A percentile compares a stretch with the other conserved stretches of the same genome.
Conservation (phyloP, 2,797 vertebrate genomes). For the Sternarchorhynchus goeldii region DNA sequence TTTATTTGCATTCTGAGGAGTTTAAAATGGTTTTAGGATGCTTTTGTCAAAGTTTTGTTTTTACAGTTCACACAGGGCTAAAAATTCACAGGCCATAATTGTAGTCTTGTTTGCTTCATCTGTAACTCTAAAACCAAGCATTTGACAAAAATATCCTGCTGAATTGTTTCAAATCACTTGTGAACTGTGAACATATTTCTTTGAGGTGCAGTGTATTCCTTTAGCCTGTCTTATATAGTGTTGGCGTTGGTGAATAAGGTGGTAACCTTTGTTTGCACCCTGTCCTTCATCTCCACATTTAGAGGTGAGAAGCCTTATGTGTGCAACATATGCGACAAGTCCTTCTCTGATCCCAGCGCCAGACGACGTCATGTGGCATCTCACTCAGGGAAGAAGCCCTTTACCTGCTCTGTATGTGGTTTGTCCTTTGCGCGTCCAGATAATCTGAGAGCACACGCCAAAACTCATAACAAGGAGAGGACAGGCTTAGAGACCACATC, state of each 20-base stretch:
- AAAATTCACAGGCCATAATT: too few relatives aligned
- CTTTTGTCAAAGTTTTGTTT: too few relatives aligned
- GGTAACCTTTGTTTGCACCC: background rate
- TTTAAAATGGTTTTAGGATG: too few relatives aligned
- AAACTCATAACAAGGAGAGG: slow-evolving; percentile 90
- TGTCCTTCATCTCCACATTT: slow-evolving; percentile 51
- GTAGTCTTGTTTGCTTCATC: too few relatives aligned
- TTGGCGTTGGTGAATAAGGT: background rate
- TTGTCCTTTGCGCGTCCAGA: slow-evolving; percentile 91
- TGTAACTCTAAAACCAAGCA: too few relatives aligned
- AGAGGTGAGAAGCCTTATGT: slow-evolving; percentile 96
- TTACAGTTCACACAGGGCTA: too few relatives aligned
- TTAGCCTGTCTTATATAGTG: background rate
- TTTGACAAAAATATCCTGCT: too few relatives aligned
- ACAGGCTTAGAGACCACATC: slow-evolving; percentile 31
- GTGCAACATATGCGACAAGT: slow-evolving; percentile 87
- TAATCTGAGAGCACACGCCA: slow-evolving; percentile 92
- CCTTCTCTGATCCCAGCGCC: slow-evolving; percentile 93
- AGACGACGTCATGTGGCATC: slow-evolving; percentile 91
- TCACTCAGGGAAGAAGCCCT: slow-evolving; percentile 93
- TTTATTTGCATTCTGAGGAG: too few relatives aligned
- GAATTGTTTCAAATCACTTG: too few relatives aligned
- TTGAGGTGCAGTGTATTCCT: too few relatives aligned
- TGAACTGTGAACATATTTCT: too few relatives aligned
- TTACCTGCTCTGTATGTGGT: slow-evolving; percentile 86